These are phyloP conservation scores for Nematolebias whitei DNA, from an alignment of 2,113 vertebrate species.

Conservation along the genomic window DNA sequence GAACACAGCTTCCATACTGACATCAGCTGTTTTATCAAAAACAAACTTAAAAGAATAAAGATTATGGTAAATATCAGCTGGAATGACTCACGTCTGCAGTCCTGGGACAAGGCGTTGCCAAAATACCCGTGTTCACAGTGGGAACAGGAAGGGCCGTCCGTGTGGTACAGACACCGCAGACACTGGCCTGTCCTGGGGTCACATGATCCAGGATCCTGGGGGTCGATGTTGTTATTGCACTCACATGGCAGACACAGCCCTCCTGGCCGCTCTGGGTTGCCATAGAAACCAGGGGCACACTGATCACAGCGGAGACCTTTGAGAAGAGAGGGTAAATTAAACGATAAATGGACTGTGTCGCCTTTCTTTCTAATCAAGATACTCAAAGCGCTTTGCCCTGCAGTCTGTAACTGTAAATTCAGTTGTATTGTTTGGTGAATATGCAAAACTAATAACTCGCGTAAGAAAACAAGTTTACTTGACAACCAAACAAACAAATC, in stretches of 20 bases:
- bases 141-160: slow-evolving; percentile 75
- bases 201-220: slow-evolving; percentile 82
- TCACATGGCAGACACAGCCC: slow-evolving; percentile 82
- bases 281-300: slow-evolving; percentile 86
- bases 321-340: no score
- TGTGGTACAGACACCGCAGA: slow-evolving; percentile 85
- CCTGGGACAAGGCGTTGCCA: slow-evolving; percentile 81
- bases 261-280: slow-evolving; percentile 70
- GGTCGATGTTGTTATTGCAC: slow-evolving; percentile 86
- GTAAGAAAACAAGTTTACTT: not conserved
- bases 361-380: no score
- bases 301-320: slow-evolving; percentile 84
- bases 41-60: no score
- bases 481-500: not conserved
- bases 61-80: not conserved
- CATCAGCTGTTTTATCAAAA: not conserved
- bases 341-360: no score
- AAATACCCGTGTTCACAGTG: slow-evolving; percentile 83
- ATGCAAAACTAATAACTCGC: not conserved
- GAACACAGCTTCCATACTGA: not conserved
- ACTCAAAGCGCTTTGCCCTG: no score
- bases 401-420: no score
- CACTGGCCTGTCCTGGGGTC: slow-evolving; percentile 82
- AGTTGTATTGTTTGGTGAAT: not conserved
- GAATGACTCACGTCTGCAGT: slow-evolving; percentile 83